Percentiles rank a stretch among this genome's conserved stretches.
These are phyloP conservation scores for Fabriciana adippe DNA, from an alignment of 2,888 invertebrate genomes.

Conservation along the genomic window DNA sequence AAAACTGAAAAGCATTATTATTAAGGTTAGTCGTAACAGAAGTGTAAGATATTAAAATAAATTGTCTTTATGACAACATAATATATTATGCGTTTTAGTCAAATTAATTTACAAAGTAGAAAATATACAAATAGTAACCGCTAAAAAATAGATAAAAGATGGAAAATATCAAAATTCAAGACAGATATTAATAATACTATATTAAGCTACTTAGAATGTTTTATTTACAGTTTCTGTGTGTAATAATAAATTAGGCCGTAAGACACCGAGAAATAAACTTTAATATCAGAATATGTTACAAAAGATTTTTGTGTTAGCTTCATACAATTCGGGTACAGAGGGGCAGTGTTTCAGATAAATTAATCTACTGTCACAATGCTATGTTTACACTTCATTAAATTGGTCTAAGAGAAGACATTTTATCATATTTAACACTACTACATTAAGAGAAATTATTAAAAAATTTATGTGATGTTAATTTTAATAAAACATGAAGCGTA, in stretches of 20 bases:
- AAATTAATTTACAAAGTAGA: too few species aligned
- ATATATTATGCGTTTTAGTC: too few species aligned
- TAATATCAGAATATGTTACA: neutral
- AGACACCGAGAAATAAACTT: neutral
- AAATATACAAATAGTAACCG: too few species aligned
- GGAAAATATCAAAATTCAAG: neutral
- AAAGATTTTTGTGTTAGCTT: neutral
- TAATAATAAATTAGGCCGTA: constrained; percentile 11
- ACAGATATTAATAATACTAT: neutral
- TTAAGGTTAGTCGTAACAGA: too few species aligned
- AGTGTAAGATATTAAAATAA: too few species aligned
- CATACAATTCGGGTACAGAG: constrained; percentile 5
- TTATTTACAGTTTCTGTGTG: constrained; percentile 8
- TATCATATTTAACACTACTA: too few species aligned
- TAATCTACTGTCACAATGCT: neutral
- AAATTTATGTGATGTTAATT: too few species aligned
- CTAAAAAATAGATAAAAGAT: neutral
- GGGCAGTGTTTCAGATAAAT: neutral
- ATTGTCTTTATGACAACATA: too few species aligned
- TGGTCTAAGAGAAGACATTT: neutral
- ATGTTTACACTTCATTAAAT: neutral
- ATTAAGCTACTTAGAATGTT: neutral
- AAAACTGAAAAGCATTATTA: too few species aligned
- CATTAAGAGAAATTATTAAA: too few species aligned
- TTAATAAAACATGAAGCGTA: too few species aligned